Percentiles rank a stretch among this genome's conserved stretches.
phyloP scores from a whole-genome alignment of 2,888 invertebrate genomes.

The Miltochrista miniata region DNA sequence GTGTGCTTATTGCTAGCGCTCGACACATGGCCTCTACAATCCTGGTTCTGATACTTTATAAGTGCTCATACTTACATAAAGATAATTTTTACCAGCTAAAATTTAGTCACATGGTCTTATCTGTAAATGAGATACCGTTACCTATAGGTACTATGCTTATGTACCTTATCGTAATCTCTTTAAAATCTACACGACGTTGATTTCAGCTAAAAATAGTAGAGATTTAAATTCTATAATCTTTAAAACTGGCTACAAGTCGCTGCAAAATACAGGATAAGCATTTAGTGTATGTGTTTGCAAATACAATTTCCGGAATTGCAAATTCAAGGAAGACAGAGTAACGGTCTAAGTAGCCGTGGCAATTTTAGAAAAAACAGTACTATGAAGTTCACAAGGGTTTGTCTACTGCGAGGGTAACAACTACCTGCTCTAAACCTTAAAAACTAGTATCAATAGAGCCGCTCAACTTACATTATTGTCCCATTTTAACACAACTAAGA shows the following conservation, averaged over 20 bases:
- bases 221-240: slow-evolving; percentile 17
- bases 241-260: too few species aligned
- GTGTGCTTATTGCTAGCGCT: too few species aligned
- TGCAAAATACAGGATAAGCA: neutral
- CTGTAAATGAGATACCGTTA: slow-evolving; percentile 19
- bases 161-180: too few species aligned
- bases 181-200: slow-evolving; percentile 16
- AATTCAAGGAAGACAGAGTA: slow-evolving; percentile 16
- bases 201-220: slow-evolving; percentile 23
- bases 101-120: slow-evolving; percentile 24
- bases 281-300: neutral
- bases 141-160: too few species aligned
- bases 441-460: slow-evolving; percentile 64
- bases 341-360: slow-evolving; percentile 36
- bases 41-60: too few species aligned
- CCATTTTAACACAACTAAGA: slow-evolving; percentile 8
- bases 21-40: too few species aligned
- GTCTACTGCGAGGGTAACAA: slow-evolving; percentile 65
- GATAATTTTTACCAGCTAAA: slow-evolving; percentile 9
- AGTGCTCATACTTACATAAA: too few species aligned
- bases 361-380: slow-evolving; percentile 53
- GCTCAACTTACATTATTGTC: slow-evolving; percentile 40
- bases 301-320: slow-evolving; percentile 7
- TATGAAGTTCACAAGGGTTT: slow-evolving; percentile 56
- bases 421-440: slow-evolving; percentile 77